A percentile compares a stretch with the other conserved stretches of the same genome.
Evolutionary conservation across 2,113 vertebrate species (phyloP).

Genomic region (Cyanistes caeruleus): DNA sequence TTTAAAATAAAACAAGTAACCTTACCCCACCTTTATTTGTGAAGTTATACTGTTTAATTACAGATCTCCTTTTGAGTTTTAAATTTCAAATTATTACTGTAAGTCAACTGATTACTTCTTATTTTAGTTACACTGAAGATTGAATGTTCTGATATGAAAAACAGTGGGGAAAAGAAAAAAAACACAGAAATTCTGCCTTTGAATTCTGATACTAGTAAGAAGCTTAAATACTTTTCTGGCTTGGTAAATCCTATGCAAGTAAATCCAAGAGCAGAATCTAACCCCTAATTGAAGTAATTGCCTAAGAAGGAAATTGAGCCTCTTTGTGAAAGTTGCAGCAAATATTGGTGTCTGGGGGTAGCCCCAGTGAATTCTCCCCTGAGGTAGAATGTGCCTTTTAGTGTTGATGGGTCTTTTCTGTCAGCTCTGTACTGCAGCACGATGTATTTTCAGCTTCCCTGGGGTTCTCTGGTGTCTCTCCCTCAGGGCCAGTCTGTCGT

Average conservation of each 20-base stretch:
- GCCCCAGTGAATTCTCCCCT: neutral
- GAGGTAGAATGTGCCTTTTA: neutral
- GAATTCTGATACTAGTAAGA: neutral
- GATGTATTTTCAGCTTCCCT: neutral
- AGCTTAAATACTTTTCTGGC: neutral
- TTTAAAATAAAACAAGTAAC: neutral
- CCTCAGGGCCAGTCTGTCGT: neutral
- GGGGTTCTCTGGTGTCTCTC: neutral
- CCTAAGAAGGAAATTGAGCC: neutral
- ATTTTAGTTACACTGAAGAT: neutral
- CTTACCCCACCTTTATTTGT: neutral
- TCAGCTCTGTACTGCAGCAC: neutral
- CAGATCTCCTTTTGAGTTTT: neutral
- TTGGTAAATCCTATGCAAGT: neutral
- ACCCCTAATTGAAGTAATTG: neutral
- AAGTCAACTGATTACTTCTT: neutral
- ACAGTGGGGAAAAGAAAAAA: neutral
- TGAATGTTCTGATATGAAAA: neutral
- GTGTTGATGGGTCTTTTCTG: neutral
- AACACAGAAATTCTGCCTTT: neutral
- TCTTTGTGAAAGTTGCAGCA: neutral
- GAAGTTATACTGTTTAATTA: constrained; percentile 16
- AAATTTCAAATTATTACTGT: neutral
- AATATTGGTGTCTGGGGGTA: neutral
- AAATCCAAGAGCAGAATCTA: neutral